Conservation (phyloP, 2,113 vertebrate species). For the Orientallactaga bullata region DNA sequence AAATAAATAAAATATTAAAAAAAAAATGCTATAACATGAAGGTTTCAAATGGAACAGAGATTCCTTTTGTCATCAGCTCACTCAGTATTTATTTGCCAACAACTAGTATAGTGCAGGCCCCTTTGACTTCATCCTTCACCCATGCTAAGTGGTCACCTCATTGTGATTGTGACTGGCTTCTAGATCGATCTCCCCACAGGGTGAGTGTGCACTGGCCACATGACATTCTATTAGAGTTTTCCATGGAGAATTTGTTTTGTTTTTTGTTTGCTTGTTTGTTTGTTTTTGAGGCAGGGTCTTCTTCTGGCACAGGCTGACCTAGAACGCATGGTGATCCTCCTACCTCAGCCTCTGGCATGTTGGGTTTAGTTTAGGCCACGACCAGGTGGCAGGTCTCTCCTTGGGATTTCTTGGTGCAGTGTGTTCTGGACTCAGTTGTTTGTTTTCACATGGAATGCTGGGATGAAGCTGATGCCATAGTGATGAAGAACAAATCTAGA, state of each 20-base stretch:
- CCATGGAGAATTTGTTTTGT: neutral
- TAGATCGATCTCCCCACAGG: neutral
- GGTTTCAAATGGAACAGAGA: neutral
- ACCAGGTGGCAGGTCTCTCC: neutral
- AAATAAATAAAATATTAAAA: too few species aligned
- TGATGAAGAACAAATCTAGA: too few species aligned
- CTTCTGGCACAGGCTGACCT: too few species aligned
- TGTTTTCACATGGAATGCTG: neutral
- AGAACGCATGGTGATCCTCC: too few species aligned
- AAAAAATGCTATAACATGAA: too few species aligned
- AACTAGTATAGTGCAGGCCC: accelerated
- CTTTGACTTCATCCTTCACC: neutral
- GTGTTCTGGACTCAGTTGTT: neutral
- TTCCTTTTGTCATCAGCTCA: neutral
- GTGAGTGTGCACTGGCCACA: too few species aligned
- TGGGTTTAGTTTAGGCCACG: too few species aligned
- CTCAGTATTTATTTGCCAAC: neutral
- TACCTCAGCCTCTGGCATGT: too few species aligned
- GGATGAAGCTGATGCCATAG: too few species aligned
- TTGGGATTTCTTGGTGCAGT: neutral
- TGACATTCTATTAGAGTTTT: neutral
- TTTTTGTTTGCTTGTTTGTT: too few species aligned
- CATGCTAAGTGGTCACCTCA: neutral
- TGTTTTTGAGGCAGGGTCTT: too few species aligned
- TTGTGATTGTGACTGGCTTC: neutral